Evolutionary conservation across 1,140 invertebrate species (phyloP).

Genomic region (Listronotus oregonensis): DNA sequence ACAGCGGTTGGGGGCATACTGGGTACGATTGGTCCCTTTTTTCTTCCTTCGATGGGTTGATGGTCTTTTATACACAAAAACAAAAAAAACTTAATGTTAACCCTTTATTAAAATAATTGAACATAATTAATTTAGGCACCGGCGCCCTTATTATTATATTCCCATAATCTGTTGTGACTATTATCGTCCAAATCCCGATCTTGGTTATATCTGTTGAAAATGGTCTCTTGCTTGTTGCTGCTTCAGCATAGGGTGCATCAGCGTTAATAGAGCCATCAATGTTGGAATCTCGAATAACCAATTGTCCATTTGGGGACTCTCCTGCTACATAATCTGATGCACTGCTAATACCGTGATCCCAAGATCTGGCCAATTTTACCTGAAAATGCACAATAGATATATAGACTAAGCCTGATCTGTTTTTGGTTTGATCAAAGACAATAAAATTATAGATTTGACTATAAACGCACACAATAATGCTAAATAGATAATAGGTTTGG

Average conservation of each 20-base stretch:
- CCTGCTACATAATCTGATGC: conserved; percentile 6
- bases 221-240: conserved; percentile 9
- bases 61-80: too few species aligned
- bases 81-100: too few species aligned
- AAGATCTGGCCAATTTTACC: conserved; percentile 15
- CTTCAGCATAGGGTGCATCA: background rate
- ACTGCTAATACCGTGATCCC: conserved; percentile 2
- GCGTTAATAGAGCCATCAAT: conserved; percentile 8
- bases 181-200: conserved; percentile 21
- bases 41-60: too few species aligned
- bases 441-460: too few species aligned
- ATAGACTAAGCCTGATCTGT: background rate
- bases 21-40: too few species aligned
- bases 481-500: too few species aligned
- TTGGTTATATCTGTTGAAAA: conserved; percentile 8
- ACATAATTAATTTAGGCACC: conserved; percentile 1
- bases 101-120: too few species aligned
- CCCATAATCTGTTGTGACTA: conserved; percentile 18
- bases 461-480: too few species aligned
- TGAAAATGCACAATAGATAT: background rate
- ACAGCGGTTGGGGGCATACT: too few species aligned
- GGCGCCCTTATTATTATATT: conserved; percentile 21
- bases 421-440: too few species aligned
- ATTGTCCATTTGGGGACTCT: conserved; percentile 20
- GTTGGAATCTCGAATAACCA: conserved; percentile 15